A percentile compares a stretch with the other conserved stretches of the same genome.
These are phyloP conservation scores for Syndactyla subalaris DNA, from an alignment of 2,797 vertebrate species.

Conservation along the genomic window DNA sequence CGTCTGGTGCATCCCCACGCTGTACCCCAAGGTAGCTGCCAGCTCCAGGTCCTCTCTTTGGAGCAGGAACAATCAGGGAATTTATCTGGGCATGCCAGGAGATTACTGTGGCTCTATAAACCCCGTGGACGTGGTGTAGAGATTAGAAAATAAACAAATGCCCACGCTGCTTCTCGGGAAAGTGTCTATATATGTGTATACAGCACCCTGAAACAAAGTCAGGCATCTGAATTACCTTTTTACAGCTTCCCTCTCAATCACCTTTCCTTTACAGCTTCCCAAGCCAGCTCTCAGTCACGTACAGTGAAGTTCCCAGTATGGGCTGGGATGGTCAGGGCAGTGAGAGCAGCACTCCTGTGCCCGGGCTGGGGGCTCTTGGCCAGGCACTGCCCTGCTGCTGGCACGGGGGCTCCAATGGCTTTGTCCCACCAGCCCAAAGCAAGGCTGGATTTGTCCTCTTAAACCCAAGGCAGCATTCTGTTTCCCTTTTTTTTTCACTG, in stretches of 20 bases:
- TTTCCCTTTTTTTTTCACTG: neutral
- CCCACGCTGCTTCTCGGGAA: neutral
- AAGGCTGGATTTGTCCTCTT: neutral
- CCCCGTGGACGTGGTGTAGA: neutral
- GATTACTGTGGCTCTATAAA: neutral
- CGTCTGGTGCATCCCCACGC: conserved; percentile 57
- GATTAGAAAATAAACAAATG: neutral
- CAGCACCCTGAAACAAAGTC: neutral
- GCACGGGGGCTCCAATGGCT: neutral
- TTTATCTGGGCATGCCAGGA: conserved; percentile 10
- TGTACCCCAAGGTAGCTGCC: conserved; percentile 19
- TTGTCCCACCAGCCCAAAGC: neutral
- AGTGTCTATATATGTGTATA: fast-evolving
- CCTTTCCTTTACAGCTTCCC: neutral
- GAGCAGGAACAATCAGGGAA: conserved; percentile 37
- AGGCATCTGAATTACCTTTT: neutral
- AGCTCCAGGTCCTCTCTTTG: conserved; percentile 37
- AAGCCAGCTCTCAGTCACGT: neutral
- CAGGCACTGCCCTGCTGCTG: neutral
- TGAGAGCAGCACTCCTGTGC: neutral
- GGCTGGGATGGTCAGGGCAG: neutral
- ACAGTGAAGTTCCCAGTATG: neutral
- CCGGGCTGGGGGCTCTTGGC: neutral
- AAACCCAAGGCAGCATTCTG: neutral
- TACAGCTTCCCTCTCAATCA: neutral